phyloP scores from a whole-genome alignment of 1,140 invertebrate genomes.

The Brachionus koreanus region DNA sequence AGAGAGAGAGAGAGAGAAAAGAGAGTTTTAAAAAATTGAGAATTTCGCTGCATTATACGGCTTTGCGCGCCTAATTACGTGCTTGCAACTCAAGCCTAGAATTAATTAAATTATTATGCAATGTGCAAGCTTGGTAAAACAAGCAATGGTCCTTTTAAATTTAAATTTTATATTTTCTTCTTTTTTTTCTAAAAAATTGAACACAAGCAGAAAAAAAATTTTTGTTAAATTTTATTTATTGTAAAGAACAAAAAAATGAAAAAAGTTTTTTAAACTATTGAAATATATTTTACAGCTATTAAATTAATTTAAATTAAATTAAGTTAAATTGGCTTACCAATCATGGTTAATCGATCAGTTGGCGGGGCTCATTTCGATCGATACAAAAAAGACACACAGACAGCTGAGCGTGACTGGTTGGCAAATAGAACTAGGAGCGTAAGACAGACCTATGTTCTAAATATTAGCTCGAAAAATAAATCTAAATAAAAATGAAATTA shows the following conservation, averaged over 20 bases:
- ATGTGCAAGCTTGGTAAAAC: background rate
- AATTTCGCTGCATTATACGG: background rate
- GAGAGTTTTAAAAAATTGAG: background rate
- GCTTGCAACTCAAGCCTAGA: background rate
- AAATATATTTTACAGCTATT: no score
- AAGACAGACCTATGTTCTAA: background rate
- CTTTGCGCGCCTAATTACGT: background rate
- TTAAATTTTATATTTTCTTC: no score
- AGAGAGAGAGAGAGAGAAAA: background rate
- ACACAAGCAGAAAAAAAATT: no score
- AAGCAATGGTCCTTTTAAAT: no score
- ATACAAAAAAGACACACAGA: background rate
- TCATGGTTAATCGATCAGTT: background rate
- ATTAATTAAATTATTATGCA: constrained; percentile 6
- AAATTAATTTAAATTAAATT: no score
- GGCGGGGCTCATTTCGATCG: background rate
- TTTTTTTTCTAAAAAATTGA: no score
- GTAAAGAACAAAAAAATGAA: no score
- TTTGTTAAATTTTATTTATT: no score
- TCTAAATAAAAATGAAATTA: background rate
- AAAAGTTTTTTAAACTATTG: no score
- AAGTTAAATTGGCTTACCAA: background rate
- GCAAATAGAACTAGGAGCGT: background rate
- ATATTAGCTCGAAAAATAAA: background rate
- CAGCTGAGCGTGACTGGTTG: background rate